Evolutionary conservation across 2,888 invertebrate species (phyloP).

Genomic region (Chrysotoxum bicinctum): DNA sequence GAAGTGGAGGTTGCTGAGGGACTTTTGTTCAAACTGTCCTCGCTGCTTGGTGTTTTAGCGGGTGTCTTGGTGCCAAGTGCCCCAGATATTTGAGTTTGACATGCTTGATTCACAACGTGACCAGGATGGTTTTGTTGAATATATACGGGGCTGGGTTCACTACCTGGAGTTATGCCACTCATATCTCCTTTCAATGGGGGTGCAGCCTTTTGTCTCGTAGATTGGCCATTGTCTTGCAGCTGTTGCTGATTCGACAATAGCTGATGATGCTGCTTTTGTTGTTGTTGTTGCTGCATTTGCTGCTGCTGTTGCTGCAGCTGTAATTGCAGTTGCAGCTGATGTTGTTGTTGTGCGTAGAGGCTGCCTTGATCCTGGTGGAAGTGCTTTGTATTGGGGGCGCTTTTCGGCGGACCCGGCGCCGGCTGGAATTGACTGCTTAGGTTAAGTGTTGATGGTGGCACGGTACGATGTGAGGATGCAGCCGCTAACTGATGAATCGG

Average conservation of each 20-base stretch:
- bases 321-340: conserved; percentile 74
- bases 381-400: conserved; percentile 73
- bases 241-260: conserved; percentile 61
- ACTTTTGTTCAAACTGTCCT: conserved; percentile 78
- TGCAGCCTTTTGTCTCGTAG: conserved; percentile 76
- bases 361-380: conserved; percentile 70
- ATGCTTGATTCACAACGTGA: conserved; percentile 81
- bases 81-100: conserved; percentile 80
- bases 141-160: conserved; percentile 81
- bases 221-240: conserved; percentile 69
- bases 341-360: conserved; percentile 73
- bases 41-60: conserved; percentile 78
- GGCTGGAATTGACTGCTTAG: conserved; percentile 81
- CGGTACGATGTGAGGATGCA: conserved; percentile 72
- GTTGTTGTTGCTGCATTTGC: conserved; percentile 75
- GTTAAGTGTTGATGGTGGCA: conserved; percentile 80
- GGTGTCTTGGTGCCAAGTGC: conserved; percentile 75
- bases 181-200: conserved; percentile 74
- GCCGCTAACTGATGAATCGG: conserved; percentile 76
- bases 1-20: conserved; percentile 74
- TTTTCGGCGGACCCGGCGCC: conserved; percentile 79
- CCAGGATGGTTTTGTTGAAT: conserved; percentile 82
- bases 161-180: conserved; percentile 77
- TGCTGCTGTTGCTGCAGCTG: conserved; percentile 75
- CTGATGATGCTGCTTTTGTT: conserved; percentile 77